Evolutionary conservation across 1,140 invertebrate genomes (phyloP).

Genomic region (Macrobrachium nipponense): DNA sequence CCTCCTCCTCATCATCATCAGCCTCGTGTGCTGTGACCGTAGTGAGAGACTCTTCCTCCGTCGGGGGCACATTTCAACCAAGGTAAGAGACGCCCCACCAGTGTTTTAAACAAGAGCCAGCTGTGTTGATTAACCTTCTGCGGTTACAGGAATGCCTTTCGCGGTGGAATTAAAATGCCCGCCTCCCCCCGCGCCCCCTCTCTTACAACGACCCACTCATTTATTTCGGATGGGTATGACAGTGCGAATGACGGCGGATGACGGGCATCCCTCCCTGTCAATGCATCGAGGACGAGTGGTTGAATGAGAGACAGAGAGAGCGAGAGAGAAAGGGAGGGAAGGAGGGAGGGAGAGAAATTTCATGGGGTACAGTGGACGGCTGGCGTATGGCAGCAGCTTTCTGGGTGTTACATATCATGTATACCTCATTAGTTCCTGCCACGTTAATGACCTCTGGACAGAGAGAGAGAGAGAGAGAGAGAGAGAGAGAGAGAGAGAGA

Average conservation of each 20-base stretch:
- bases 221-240: too few relatives aligned
- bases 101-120: not conserved
- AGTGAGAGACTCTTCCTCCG: conserved; percentile 44
- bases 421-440: conserved; percentile 51
- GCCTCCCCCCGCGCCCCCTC: too few relatives aligned
- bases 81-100: conserved; percentile 36
- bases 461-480: conserved; percentile 34
- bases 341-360: conserved; percentile 4
- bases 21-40: conserved; percentile 4
- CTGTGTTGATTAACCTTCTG: too few relatives aligned
- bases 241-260: too few relatives aligned
- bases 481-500: conserved; percentile 28
- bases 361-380: conserved; percentile 15
- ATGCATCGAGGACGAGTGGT: too few relatives aligned
- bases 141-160: too few relatives aligned
- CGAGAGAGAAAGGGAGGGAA: conserved; percentile 36
- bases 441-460: conserved; percentile 47
- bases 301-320: too few relatives aligned
- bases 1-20: not conserved
- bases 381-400: conserved; percentile 22
- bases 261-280: too few relatives aligned
- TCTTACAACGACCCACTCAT: too few relatives aligned
- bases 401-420: conserved; percentile 56
- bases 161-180: too few relatives aligned
- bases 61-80: conserved; percentile 33